phyloP scores from a whole-genome alignment of 2,797 vertebrate species.

The Emys orbicularis region DNA sequence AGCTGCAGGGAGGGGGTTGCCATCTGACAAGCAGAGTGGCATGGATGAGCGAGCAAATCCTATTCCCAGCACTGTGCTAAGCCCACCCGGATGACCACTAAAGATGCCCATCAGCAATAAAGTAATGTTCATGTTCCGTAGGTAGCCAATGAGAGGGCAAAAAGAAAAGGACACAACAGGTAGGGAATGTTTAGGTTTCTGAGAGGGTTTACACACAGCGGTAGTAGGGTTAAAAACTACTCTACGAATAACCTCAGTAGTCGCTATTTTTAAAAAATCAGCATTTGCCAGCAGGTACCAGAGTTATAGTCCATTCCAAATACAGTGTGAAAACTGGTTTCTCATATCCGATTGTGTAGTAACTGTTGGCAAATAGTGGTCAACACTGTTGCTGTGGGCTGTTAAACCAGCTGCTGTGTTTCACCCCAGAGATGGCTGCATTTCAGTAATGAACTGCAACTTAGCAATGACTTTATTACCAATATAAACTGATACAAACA shows the following conservation, averaged over 20 bases:
- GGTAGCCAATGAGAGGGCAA: not conserved
- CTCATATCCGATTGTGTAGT: not conserved
- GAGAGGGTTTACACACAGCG: constrained; percentile 22
- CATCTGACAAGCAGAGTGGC: not conserved
- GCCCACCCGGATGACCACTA: not conserved
- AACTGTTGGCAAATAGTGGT: constrained; percentile 63
- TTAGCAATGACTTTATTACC: constrained; percentile 8
- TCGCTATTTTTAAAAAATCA: constrained; percentile 51
- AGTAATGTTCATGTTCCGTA: not conserved
- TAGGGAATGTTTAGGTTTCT: constrained; percentile 19
- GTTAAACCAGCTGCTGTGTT: constrained; percentile 4
- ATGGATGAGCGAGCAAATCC: not conserved
- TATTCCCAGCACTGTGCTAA: not conserved
- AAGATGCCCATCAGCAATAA: not conserved
- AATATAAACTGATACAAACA: not conserved
- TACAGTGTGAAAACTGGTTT: constrained; percentile 21
- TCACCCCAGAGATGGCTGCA: not conserved
- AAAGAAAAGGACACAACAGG: not conserved
- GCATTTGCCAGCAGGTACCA: constrained; percentile 68
- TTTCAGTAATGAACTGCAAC: not conserved
- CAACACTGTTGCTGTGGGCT: constrained; percentile 31
- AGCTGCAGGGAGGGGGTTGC: not conserved
- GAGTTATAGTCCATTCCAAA: not conserved
- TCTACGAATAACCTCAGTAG: constrained; percentile 40
- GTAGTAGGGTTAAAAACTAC: constrained; percentile 45